phyloP scores from a whole-genome alignment of 92 coral and sea anemone species.

The Scolanthus callimorphus region DNA sequence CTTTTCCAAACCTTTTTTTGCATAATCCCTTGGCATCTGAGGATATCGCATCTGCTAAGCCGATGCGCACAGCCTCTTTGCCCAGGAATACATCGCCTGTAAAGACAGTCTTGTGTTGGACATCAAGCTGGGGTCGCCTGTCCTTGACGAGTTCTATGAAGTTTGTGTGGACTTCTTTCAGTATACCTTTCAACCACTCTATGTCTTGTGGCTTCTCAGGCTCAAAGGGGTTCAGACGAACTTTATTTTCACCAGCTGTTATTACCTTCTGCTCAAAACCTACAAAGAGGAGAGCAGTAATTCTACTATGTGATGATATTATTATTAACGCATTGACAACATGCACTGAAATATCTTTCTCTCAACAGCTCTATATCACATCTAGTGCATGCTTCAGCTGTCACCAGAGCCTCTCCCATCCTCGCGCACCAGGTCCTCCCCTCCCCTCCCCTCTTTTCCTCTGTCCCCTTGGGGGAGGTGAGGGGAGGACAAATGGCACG shows the following conservation, averaged over 20 bases:
- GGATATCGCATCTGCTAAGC: constrained; percentile 75
- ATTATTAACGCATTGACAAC: too few species aligned
- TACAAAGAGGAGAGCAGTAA: too few species aligned
- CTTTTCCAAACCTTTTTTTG: constrained; percentile 63
- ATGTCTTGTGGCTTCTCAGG: constrained; percentile 73
- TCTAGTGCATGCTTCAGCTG: too few species aligned
- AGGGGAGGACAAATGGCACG: too few species aligned
- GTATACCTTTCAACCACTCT: constrained; percentile 34
- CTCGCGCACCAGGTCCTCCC: too few species aligned
- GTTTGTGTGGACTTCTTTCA: constrained; percentile 53
- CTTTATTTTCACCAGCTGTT: constrained; percentile 78
- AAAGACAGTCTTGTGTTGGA: constrained; percentile 75
- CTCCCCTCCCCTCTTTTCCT: too few species aligned
- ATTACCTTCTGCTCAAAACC: constrained; percentile 77
- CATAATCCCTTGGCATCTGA: constrained; percentile 62
- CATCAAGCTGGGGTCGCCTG: constrained; percentile 66
- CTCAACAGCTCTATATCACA: too few species aligned
- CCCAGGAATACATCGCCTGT: constrained; percentile 80
- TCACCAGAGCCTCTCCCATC: too few species aligned
- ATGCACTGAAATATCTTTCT: too few species aligned
- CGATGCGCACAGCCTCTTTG: constrained; percentile 60
- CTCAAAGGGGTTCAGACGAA: constrained; percentile 65
- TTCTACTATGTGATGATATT: too few species aligned
- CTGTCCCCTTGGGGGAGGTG: too few species aligned
- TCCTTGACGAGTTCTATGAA: constrained; percentile 67